Base-by-base conservation (phyloP, 2,888 invertebrate genomes). In the Leptinotarsa peninsularis region DNA sequence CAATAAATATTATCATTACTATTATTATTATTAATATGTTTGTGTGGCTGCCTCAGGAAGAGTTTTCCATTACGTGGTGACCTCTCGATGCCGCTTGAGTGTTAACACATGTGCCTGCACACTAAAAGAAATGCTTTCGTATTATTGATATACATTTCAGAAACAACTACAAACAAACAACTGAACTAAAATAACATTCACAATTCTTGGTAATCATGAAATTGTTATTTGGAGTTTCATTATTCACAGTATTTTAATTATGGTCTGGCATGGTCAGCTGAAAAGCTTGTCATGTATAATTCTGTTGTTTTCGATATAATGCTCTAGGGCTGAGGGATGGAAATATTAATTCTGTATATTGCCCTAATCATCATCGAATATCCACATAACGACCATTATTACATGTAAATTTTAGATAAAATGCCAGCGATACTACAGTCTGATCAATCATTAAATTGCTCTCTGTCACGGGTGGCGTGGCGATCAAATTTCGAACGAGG, bases 401-500 rank as follows among this genome's bases (percentile, higher is more conserved):
- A 60, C 21, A 27, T 60, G 27, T 60, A 60, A 60, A 60, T 60
- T 60, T 60, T 5, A 21, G 5, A 27, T 54, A 54, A 18, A 54
- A 54, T 18, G 21, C 60, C 27, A 60, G 23, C 15, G 15, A 60
- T 60, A 15, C 15, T 27, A 27, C 27, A 23, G 15, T 4, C 27
- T 21, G 23, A 60, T 60, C 27, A 60, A 23, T 60, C 27, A 60
- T 23, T 23, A 23, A 23, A 60, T 60, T 60, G 27, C 2, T 27
- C 14, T 60, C 66, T 52, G 78, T 80, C 80, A 79, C 78, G 82
- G 82, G 82, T 80, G 82, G 79, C 77, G 76, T 75, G 71, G 73
- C 81, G 71, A 77, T 79, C 79, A 79, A 77, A 77, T 66, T 77
- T 67, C 49, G 60, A 79, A 72, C 71, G 60, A 80, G 78, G 81